Evolutionary conservation across 2,797 vertebrate species (phyloP), one percentile per base, ranked within the genome.

Genomic region (Gymnoscopelus braueri): DNA sequence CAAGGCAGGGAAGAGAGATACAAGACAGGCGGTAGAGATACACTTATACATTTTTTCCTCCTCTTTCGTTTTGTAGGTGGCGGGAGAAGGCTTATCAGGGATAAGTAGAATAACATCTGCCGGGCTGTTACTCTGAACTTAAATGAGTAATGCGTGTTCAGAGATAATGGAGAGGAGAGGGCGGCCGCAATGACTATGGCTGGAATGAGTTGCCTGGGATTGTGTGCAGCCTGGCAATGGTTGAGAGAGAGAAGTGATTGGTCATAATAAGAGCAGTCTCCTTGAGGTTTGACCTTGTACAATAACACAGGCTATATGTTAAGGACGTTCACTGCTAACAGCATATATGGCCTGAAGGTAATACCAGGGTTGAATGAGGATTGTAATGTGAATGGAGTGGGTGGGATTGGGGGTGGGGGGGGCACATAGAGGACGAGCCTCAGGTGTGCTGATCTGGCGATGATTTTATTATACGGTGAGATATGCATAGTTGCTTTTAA

Each of bases 281-380:
- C 58, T 76, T 81, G 63, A 80, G 83, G 72, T 86, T 79, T 81
- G 84, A 88, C 89, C 87, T 92, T 89, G 81, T 72, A 81, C 81
- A 71, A 70, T 79, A 85, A 87, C 81, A 69, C 52, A 50, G 75
- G 77, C 69, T 81, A 67, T 81, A 67, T 76, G 71, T 64, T 58
- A 75, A 84, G 70, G 72, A 71, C 74, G 79, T 80, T 83, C 73
- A 60, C 71, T 32, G 76, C 60, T 58, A 50, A 56, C 74, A 65
- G 61, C 60, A 0, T 67, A 72, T 76, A 77, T 62, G 3, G 71
- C 59, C 66, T 68, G 55, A n/a, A 59, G 75, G 69, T 71, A 60
- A 65, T 26, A 73, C 59, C 63, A 77, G 82, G 81, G 79, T 52
- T 62, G 67, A 74, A 53, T 83, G 67, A 80, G 82, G 87, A 80